phyloP scores from a whole-genome alignment of 2,888 invertebrate genomes.

The Leucoma salicis region DNA sequence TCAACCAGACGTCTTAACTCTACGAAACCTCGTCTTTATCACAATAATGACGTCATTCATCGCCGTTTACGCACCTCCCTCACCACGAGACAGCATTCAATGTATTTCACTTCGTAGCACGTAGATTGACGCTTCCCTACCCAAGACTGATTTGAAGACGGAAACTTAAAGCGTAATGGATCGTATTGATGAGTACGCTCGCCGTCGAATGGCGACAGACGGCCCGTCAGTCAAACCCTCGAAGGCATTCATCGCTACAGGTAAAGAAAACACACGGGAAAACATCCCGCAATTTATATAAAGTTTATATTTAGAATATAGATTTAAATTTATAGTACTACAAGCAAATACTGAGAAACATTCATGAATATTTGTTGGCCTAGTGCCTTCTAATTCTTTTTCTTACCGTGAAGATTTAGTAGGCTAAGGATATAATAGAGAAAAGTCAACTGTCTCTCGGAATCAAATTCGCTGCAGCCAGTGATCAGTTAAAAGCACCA shows the following conservation, averaged over 20 bases:
- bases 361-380: no score
- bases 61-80: conserved; percentile 56
- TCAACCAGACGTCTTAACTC: conserved; percentile 69
- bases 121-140: conserved; percentile 35
- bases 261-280: conserved; percentile 47
- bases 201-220: conserved; percentile 39
- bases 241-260: conserved; percentile 54
- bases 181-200: conserved; percentile 9
- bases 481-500: no score
- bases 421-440: no score
- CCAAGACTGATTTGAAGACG: neutral
- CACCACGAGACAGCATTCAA: conserved; percentile 26
- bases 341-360: no score
- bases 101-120: conserved; percentile 6
- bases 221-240: conserved; percentile 64
- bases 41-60: conserved; percentile 75
- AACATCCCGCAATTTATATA: conserved; percentile 21
- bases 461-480: no score
- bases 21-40: conserved; percentile 66
- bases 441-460: no score
- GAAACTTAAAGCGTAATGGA: conserved; percentile 39
- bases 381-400: no score
- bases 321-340: no score
- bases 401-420: no score
- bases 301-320: no score